phyloP scores from a whole-genome alignment of 2,113 vertebrate genomes.

The Pithys albifrons region DNA sequence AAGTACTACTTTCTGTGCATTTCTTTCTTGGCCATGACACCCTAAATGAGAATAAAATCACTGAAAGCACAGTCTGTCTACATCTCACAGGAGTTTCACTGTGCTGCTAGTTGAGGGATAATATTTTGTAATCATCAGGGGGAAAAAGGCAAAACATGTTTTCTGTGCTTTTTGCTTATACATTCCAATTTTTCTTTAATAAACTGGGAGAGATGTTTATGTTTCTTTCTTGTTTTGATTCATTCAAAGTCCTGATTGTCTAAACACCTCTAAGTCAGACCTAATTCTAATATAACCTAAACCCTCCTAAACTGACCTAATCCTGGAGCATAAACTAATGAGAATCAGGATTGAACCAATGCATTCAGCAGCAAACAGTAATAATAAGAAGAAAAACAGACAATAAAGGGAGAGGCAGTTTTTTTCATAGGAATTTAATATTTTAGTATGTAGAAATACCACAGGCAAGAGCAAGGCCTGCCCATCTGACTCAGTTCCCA shows the following conservation, averaged over 20 bases:
- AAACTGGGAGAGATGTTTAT: background rate
- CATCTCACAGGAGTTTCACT: background rate
- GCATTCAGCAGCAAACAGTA: background rate
- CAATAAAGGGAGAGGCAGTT: background rate
- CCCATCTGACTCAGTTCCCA: background rate
- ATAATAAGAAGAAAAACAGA: background rate
- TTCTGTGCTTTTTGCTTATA: background rate
- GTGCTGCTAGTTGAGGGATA: background rate
- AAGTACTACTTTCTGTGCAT: background rate
- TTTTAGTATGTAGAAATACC: background rate
- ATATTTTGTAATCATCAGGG: background rate
- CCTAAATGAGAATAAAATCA: background rate
- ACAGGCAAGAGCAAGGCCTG: background rate
- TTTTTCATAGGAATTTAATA: background rate
- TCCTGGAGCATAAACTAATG: background rate
- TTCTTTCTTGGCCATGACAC: background rate
- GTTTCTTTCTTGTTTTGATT: background rate
- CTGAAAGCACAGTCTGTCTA: background rate
- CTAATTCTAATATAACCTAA: background rate
- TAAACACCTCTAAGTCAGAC: background rate
- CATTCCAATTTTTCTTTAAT: background rate
- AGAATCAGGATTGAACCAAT: background rate
- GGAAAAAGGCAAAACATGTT: background rate
- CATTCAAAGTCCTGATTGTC: background rate
- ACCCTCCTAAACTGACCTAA: background rate